Base-by-base conservation (phyloP, 2,113 vertebrate species). In the Speoplatyrhinus poulsoni region DNA sequence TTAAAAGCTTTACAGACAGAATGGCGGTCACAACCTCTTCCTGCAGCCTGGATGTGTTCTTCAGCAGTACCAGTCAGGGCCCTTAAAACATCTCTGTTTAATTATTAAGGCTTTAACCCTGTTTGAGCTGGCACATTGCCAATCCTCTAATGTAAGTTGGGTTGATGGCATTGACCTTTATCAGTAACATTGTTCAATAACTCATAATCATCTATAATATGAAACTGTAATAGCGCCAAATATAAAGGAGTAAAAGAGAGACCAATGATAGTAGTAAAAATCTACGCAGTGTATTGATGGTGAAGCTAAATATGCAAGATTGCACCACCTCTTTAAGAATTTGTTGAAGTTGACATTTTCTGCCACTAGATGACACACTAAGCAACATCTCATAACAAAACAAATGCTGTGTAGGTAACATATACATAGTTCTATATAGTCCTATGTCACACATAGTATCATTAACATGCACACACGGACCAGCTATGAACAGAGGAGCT, bases 151-250 rank as follows among this genome's bases (percentile, higher is more conserved):
- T 83, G 82, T 86, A 87, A 86, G 70, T 84, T 77, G 80, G 71
- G 60, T 81, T 82, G 80, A 88, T 76, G 19, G 75, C 76, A 78
- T 71, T 80, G 80, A 90, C 86, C 85, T 92, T 90, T 90, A 75
- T 80, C 59, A 15, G 76, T 80, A 77, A 82, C 81, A 82, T 86
- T 84, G 82, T 85, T 89, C 66, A 81, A 68, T 82, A 80, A 65
- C 70, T 67, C 62, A 77, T 78, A 80, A 86, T 85, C 55, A 57
- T 85, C 73, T 82, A 65, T 75, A 81, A 82, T 83, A 77, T 85
- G 72, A 83, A 84, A 84, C 63, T 48, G 46, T 82, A 79, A 88
- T 84, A 87, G 86, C 79, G 84, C 81, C 56, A 81, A 84, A 82
- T 71, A 81, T 82, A 73, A 82, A 83, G 70, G 49, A 69, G 69